These are phyloP conservation scores for Tethea ocularis DNA, from an alignment of 2,888 invertebrate species.

Conservation along the genomic window DNA sequence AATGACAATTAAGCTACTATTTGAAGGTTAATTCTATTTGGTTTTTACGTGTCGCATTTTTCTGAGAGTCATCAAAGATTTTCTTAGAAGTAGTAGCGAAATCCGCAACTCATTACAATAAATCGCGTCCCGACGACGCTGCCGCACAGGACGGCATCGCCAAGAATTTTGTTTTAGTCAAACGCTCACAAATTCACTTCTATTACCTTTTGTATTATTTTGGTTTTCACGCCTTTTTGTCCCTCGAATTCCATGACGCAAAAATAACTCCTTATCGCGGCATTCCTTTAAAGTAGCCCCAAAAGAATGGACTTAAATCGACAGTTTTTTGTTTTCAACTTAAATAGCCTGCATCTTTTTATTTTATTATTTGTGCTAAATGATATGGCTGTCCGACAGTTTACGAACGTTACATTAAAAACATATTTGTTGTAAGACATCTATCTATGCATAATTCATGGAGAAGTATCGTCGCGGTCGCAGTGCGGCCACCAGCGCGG, in stretches of 20 bases:
- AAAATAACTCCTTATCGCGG: conserved; percentile 83
- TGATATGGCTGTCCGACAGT: conserved; percentile 45
- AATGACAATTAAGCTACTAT: neutral
- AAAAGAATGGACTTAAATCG: conserved; percentile 68
- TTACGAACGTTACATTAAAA: neutral
- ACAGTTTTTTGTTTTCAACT: conserved; percentile 67
- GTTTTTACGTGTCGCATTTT: conserved; percentile 55
- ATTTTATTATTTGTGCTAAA: conserved; percentile 58
- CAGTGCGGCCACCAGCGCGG: conserved; percentile 5
- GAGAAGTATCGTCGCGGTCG: neutral
- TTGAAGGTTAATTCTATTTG: conserved; percentile 35
- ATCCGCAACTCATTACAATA: conserved; percentile 78
- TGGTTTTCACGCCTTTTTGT: conserved; percentile 83
- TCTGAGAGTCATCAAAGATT: conserved; percentile 71
- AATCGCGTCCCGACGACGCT: conserved; percentile 65
- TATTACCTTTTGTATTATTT: conserved; percentile 81
- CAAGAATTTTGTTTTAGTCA: conserved; percentile 82
- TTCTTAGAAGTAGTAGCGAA: conserved; percentile 73
- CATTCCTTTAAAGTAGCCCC: conserved; percentile 78
- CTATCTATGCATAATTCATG: conserved; percentile 14
- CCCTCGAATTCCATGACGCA: conserved; percentile 78
- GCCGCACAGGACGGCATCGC: conserved; percentile 84
- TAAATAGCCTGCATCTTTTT: conserved; percentile 66
- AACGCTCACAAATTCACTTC: conserved; percentile 83
- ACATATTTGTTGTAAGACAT: neutral